Conservation (phyloP, 2,797 vertebrate species). For the Epinephelus awoara region DNA sequence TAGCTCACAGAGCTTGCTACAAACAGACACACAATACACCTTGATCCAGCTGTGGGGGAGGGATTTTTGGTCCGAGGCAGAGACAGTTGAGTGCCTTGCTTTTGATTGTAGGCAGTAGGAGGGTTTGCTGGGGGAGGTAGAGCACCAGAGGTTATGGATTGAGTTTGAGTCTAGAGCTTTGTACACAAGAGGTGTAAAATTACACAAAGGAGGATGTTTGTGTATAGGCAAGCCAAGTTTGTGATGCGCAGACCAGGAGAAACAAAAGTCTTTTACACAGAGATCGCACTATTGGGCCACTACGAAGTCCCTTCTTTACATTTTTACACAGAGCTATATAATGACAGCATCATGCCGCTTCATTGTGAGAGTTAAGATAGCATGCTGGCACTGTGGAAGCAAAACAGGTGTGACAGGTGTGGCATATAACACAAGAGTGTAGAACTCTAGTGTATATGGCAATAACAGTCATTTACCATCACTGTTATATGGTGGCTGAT, state of each 20-base stretch:
- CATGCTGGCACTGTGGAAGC: too few relatives aligned
- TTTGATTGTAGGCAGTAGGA: constrained; percentile 5
- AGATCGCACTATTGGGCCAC: too few relatives aligned
- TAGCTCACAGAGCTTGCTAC: neutral
- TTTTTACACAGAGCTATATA: too few relatives aligned
- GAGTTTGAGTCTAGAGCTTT: constrained; percentile 11
- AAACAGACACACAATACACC: constrained; percentile 1
- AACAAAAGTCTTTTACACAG: neutral
- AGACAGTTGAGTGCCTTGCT: neutral
- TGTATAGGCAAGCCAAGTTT: neutral
- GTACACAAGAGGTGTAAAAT: neutral
- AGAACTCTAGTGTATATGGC: too few relatives aligned
- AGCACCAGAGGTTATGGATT: constrained; percentile 1
- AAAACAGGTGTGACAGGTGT: too few relatives aligned
- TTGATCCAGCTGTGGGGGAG: constrained; percentile 13
- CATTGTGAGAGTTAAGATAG: too few relatives aligned
- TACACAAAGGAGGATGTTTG: neutral
- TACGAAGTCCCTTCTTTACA: too few relatives aligned
- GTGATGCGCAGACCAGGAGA: neutral
- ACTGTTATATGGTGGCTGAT: too few relatives aligned
- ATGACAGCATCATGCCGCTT: too few relatives aligned
- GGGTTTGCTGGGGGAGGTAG: neutral
- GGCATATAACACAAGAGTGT: too few relatives aligned
- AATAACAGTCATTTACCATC: too few relatives aligned
- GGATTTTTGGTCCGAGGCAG: constrained; percentile 4